Conservation (phyloP, 2,113 vertebrate species). For the Xenopus borealis region DNA sequence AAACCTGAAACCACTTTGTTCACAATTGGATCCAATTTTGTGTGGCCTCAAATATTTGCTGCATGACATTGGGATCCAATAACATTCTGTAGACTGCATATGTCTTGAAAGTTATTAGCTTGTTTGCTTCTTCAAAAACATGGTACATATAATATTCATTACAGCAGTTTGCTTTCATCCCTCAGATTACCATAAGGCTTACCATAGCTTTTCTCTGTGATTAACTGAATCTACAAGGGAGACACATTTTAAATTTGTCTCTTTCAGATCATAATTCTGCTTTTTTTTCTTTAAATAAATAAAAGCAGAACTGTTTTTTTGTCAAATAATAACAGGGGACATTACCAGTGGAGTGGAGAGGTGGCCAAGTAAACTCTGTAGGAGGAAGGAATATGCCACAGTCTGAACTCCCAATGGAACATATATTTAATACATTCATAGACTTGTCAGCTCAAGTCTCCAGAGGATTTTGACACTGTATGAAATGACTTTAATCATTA, state of each 20-base stretch:
- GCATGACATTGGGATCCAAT: background rate
- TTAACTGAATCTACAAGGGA: background rate
- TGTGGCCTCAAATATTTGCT: background rate
- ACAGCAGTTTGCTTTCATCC: background rate
- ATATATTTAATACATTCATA: background rate
- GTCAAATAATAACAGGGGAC: background rate
- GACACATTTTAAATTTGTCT: background rate
- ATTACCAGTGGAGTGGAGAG: background rate
- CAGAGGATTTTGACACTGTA: background rate
- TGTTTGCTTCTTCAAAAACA: background rate
- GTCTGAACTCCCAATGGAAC: background rate
- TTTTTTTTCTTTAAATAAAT: background rate
- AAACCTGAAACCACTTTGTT: background rate
- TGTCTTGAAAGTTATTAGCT: background rate
- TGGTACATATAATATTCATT: background rate
- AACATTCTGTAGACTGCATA: background rate
- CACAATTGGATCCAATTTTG: background rate
- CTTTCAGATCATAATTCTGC: background rate
- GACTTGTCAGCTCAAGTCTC: background rate
- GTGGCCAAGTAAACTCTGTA: background rate
- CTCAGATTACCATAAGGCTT: constrained; percentile 14
- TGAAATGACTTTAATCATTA: constrained; percentile 1
- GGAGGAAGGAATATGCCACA: background rate
- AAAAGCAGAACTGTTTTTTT: background rate
- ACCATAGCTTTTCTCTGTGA: background rate